A percentile compares a stretch with the other conserved stretches of the same genome.
These are phyloP conservation scores for Hololepta plana DNA, from an alignment of 2,888 invertebrate genomes.

Conservation along the genomic window DNA sequence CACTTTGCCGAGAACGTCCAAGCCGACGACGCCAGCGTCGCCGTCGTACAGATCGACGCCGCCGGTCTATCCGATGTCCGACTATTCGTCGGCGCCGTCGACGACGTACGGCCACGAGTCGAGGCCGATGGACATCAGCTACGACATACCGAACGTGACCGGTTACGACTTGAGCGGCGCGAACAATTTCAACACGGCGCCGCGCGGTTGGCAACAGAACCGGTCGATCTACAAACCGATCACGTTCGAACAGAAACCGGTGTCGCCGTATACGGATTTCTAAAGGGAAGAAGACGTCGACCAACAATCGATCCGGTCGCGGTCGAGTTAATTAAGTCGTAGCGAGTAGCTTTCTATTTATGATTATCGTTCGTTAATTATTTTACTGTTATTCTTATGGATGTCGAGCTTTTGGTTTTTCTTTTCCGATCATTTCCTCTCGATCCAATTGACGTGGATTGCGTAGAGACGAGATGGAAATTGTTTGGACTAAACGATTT, in stretches of 20 bases:
- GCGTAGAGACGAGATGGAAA: slow-evolving; percentile 13
- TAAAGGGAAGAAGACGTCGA: no score
- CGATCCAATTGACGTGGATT: slow-evolving; percentile 12
- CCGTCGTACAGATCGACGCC: slow-evolving; percentile 19
- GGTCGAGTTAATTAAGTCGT: no score
- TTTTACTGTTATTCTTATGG: no score
- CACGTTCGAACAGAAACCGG: slow-evolving; percentile 36
- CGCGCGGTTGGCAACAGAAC: slow-evolving; percentile 62
- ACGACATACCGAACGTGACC: slow-evolving; percentile 15
- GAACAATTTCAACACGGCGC: slow-evolving; percentile 64
- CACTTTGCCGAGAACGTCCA: slow-evolving; percentile 10
- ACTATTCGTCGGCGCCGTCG: slow-evolving; percentile 7
- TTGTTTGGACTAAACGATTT: no score
- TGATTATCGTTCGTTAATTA: neutral
- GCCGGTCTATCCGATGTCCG: slow-evolving; percentile 18
- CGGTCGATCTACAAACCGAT: slow-evolving; percentile 54
- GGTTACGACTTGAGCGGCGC: slow-evolving; percentile 12
- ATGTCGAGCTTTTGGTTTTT: no score
- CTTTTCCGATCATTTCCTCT: slow-evolving; percentile 12
- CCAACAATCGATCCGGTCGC: no score
- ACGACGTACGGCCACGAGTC: slow-evolving; percentile 6
- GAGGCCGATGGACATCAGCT: slow-evolving; percentile 6
- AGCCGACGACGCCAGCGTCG: slow-evolving; percentile 13
- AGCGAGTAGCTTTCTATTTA: neutral
- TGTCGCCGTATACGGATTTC: slow-evolving; percentile 31